Evolutionary conservation across 2,797 vertebrate species (phyloP), one percentile per base, ranked within the genome.

Genomic region (Morus bassanus): DNA sequence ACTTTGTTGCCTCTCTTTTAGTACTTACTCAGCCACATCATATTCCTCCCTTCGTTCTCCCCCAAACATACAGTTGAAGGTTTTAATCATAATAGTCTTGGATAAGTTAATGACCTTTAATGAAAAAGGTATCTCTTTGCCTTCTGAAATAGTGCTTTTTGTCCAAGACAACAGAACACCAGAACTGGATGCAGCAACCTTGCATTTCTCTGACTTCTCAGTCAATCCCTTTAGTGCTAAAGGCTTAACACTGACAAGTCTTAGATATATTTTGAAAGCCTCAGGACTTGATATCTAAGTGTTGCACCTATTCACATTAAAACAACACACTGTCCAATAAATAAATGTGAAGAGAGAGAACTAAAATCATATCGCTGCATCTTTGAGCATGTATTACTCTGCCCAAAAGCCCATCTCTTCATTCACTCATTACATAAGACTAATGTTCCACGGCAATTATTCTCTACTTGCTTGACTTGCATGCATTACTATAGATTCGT

Each of bases 121-220:
- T 46, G 28, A 72, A 80, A n/a, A 61, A 31, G 21, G 14, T 13
- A 21, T 37, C 14, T 35, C 57, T 59, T 7, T 87, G 74, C 46
- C 69, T 80, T 76, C 64, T 69, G 70, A 73, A 85, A 56, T 7
- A 30, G 12, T 48, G 25, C 11, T 69, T 88, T 77, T 61, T 59
- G 51, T 61, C 54, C 35, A 39, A 81, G 81, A 73, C 1, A 15
- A 65, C 0, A 1, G 0, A 3, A 33, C 51, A 86, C n/a, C 41
- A 77, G n/a, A 80, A 80, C 60, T 23, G 12, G 46, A n/a, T 37
- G n/a, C 93, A 90, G 25, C 22, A 67, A 76, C 10, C 7, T 48
- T 41, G 39, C 13, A 19, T 73, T 88, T 85, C 63, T 68, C 65
- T 43, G 72, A 27, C 51, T 87, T 69, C 46, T 43, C 54, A 50